Evolutionary conservation across 2,113 vertebrate species (phyloP), one percentile per base, ranked within the genome.

Genomic region (Solea solea): DNA sequence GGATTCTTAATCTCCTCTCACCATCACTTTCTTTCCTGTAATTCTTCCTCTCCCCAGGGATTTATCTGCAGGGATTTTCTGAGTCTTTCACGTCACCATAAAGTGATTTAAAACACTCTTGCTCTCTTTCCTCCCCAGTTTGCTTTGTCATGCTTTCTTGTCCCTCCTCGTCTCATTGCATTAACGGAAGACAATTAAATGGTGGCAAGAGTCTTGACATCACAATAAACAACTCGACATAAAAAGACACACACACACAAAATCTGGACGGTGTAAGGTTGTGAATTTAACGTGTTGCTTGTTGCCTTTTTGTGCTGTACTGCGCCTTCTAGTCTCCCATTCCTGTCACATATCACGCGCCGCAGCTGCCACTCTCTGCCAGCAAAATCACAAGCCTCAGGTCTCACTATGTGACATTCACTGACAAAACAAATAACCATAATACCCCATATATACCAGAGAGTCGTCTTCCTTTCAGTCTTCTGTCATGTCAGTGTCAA

Each of bases 81-180:
- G 48, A 66, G 51, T 78, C n/a, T 64, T 13, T 52, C 55, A 72
- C 72, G 79, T 58, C 64, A 80, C 42, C 2, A 34, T 72, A 34
- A 63, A 73, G 64, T 13, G 59, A 83, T 78, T 78, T 72, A 69
- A 62, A 59, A 80, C 15, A 68, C 45, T 21, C 45, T 27, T 28
- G 9, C 53, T 14, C 39, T 76, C 61, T 74, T 75, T 52, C 21
- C 57, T 79, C 34, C 58, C 39, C 12, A 6, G 10, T 67, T 21
- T 55, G 39, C 13, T 34, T 39, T 62, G 1, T 13, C 28, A 4
- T 28, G 48, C 59, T 76, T 50, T 28, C 65, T 75, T 71, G 3
- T 58, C 27, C 53, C 41, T 41, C 45, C 45, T 3, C 55, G 8
- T 69, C 16, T 64, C 1, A 0, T 54, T 64, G 21, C 41, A 80